These are phyloP conservation scores for Tautogolabrus adspersus DNA, from an alignment of 2,113 vertebrate genomes.

Conservation along the genomic window DNA sequence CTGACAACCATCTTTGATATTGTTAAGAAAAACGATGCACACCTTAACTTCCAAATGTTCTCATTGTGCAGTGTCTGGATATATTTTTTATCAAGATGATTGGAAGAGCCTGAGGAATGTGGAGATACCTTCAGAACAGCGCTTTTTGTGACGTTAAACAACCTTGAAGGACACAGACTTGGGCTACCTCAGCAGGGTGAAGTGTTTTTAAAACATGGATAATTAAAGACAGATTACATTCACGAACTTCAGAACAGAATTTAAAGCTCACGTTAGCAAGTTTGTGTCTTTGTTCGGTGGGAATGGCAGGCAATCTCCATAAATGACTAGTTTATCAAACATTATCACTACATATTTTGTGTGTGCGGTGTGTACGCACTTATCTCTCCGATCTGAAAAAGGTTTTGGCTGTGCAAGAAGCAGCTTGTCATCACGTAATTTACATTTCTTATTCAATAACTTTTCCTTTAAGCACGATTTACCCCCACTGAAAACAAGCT, in stretches of 20 bases:
- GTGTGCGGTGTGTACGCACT: conserved; percentile 6
- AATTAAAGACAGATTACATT: background rate
- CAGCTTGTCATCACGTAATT: background rate
- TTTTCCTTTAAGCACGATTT: background rate
- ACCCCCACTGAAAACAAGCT: background rate
- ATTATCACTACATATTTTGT: background rate
- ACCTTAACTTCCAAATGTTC: background rate
- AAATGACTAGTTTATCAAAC: conserved; percentile 10
- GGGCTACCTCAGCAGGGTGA: background rate
- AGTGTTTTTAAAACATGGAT: background rate
- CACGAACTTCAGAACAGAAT: background rate
- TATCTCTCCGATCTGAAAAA: background rate
- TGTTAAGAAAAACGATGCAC: background rate
- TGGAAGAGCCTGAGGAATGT: background rate
- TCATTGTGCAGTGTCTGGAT: background rate
- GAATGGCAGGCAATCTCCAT: background rate
- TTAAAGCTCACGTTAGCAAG: background rate
- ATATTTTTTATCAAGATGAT: background rate
- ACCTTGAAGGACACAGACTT: background rate
- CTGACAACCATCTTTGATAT: background rate
- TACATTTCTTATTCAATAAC: background rate
- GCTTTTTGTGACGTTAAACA: background rate
- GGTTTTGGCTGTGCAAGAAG: background rate
- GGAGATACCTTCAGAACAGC: background rate
- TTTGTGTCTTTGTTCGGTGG: background rate